Conservation (phyloP, 2,888 invertebrate genomes). For the Parnassius apollo region DNA sequence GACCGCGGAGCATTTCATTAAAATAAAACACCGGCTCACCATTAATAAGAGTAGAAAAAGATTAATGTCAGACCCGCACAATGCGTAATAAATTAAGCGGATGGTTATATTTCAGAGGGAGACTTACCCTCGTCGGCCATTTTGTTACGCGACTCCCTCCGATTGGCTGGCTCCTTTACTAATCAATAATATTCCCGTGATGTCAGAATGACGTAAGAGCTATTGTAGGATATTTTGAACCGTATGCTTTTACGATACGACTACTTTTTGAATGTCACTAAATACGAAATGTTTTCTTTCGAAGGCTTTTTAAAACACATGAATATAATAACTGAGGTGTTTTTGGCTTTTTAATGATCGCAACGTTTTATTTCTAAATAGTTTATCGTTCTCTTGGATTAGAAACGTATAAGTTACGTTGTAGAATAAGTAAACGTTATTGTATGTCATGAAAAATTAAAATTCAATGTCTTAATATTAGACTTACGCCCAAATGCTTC, state of each 20-base stretch:
- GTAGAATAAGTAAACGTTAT: not conserved
- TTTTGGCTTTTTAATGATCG: not conserved
- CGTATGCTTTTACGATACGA: not conserved
- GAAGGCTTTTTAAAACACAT: not conserved
- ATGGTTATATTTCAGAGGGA: conserved; percentile 65
- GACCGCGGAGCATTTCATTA: conserved; percentile 61
- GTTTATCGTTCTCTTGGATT: not conserved
- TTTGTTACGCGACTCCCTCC: conserved; percentile 48
- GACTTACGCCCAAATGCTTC: not conserved
- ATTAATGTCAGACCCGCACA: conserved; percentile 74
- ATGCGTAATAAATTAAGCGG: conserved; percentile 77
- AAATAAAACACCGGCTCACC: conserved; percentile 71
- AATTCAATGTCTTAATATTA: not conserved
- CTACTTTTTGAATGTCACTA: conserved; percentile 1
- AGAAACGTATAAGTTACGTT: not conserved
- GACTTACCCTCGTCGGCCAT: conserved; percentile 68
- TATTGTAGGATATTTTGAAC: conserved; percentile 9
- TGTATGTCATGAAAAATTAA: not conserved
- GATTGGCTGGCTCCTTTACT: conserved; percentile 64
- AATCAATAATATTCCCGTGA: conserved; percentile 60
- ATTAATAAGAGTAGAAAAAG: conserved; percentile 79
- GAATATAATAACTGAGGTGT: not conserved
- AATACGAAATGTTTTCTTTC: not conserved
- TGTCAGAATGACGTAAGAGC: conserved; percentile 36
- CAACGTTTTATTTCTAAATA: not conserved